Base-by-base conservation (phyloP, 2,888 invertebrate species). In the Watsonalla binaria region DNA sequence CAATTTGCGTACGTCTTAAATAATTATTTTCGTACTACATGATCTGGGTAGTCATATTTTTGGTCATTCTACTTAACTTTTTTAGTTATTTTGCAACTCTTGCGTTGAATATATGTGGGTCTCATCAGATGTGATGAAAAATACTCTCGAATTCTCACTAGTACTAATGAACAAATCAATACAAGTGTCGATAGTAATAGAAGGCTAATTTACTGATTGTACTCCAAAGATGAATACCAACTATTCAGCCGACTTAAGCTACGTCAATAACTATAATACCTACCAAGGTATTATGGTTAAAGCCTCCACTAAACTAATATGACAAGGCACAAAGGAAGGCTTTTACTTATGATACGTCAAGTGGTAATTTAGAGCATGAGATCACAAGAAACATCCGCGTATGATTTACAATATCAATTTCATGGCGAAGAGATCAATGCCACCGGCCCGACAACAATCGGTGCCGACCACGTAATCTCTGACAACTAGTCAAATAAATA, bases 401-500 rank as follows among this genome's bases (percentile, higher is more conserved):
- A 62, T 72, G 72, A 78, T 77, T 80, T 79, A 76, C 72, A 76
- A 76, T 73, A 72, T 68, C 73, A 76, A 70, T 72, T 66, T 71
- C 68, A 64, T 68, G 57, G 61, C 62, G 57, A 57, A 55, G 69
- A 74, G 78, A 81, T 82, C 78, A 82, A 79, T 76, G 75, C 75
- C 74, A 78, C 80, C 78, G 77, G 62, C 70, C 55, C 65, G 58
- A 64, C 71, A 64, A 68, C 76, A 77, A 53, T 67, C 70, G 66
- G 57, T 60, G 72, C 77, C 80, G 83, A 72, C 77, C 69, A 69
- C 70, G 62, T 76, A 74, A 78, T 63, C 71, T 61, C 74, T 72
- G 79, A 76, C 81, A 80, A 77, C 80, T 80, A 81, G 72, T 80
- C 80, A 82, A 81, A 87, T 88, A 87, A 88, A 86, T 86, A 83